Percentiles rank a stretch among this genome's conserved stretches.
These are phyloP conservation scores for Martes martes DNA, from an alignment of 2,113 vertebrate species.

Conservation along the genomic window DNA sequence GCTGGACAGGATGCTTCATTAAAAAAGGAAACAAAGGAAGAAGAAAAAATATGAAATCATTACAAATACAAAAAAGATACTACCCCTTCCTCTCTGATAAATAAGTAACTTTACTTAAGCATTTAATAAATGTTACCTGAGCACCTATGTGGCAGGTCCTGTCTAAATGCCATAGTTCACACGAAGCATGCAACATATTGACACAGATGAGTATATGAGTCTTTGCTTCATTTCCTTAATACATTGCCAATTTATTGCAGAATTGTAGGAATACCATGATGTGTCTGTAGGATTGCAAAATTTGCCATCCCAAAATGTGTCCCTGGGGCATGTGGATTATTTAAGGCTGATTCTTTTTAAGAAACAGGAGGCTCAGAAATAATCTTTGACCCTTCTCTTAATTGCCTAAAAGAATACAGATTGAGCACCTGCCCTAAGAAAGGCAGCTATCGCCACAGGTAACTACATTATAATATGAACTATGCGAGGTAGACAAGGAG, in stretches of 20 bases:
- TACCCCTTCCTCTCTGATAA: neutral
- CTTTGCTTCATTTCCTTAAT: neutral
- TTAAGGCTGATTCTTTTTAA: neutral
- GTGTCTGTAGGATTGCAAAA: neutral
- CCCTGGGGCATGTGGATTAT: neutral
- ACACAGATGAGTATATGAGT: neutral
- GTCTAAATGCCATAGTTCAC: neutral
- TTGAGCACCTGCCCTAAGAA: neutral
- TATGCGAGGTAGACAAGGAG: neutral
- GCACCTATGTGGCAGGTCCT: neutral
- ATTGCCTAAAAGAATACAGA: neutral
- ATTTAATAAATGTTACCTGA: neutral
- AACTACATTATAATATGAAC: neutral
- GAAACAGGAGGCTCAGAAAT: neutral
- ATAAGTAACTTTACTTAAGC: neutral
- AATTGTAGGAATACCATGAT: neutral
- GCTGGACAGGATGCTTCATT: neutral
- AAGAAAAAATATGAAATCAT: neutral
- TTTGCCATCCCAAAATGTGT: neutral
- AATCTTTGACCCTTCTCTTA: neutral
- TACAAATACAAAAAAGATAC: neutral
- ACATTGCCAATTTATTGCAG: neutral
- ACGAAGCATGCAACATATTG: neutral
- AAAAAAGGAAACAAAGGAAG: neutral
- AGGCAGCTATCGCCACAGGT: neutral